Percentiles rank a stretch among this genome's conserved stretches.
These are phyloP conservation scores for Blomia tropicalis DNA, from an alignment of 2,888 invertebrate genomes.

Conservation along the genomic window DNA sequence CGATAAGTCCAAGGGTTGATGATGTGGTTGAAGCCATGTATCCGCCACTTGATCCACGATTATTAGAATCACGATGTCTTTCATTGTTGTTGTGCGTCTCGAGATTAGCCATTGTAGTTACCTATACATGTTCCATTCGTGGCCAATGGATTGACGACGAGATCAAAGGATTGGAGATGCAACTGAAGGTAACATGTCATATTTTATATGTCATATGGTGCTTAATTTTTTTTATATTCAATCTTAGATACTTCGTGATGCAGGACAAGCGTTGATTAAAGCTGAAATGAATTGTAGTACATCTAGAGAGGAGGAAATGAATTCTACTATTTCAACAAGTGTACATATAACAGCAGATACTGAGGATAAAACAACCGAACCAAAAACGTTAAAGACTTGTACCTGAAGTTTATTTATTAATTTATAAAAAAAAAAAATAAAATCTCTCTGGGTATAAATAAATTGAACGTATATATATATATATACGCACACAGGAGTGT, in stretches of 20 bases:
- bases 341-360: no score
- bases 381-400: no score
- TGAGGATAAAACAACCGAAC: no score
- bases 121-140: conserved; percentile 37
- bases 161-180: conserved; percentile 49
- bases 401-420: no score
- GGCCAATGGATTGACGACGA: conserved; percentile 46
- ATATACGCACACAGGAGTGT: no score
- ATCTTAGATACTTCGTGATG: conserved; percentile 16
- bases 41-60: conserved; percentile 50
- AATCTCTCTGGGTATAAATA: no score
- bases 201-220: neutral
- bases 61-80: conserved; percentile 46
- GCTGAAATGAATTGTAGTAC: conserved; percentile 2
- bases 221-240: neutral
- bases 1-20: conserved; percentile 52
- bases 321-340: no score
- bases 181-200: conserved; percentile 41
- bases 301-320: neutral
- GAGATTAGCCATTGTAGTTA: conserved; percentile 49
- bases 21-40: conserved; percentile 54
- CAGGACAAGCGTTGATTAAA: conserved; percentile 16
- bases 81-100: conserved; percentile 49
- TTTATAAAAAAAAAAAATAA: no score
- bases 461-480: no score